Evolutionary conservation across 2,797 vertebrate species (phyloP).

Genomic region (Centroberyx gerrardi): DNA sequence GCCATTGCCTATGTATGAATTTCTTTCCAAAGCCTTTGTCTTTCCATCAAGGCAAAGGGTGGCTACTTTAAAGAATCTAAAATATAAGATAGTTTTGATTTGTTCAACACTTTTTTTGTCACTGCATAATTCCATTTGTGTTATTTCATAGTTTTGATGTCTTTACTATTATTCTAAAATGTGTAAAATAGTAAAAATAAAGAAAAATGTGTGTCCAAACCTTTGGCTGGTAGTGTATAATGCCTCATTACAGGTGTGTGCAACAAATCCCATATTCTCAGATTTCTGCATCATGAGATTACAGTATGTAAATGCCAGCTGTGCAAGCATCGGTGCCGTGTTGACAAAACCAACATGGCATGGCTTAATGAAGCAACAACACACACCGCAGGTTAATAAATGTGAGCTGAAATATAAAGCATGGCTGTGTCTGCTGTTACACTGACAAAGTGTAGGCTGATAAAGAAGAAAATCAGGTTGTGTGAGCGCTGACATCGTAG

Average conservation of each 20-base stretch:
- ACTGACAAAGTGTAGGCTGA: neutral
- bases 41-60: too few species aligned
- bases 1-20: too few species aligned
- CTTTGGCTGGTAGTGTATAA: too few species aligned
- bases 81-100: too few species aligned
- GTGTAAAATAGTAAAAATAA: too few species aligned
- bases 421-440: neutral
- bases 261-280: neutral
- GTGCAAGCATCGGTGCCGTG: neutral
- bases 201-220: too few species aligned
- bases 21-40: too few species aligned
- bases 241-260: neutral
- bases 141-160: too few species aligned
- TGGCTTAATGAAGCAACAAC: neutral
- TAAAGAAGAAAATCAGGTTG: constrained; percentile 34
- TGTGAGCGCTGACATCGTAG: neutral
- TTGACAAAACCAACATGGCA: neutral
- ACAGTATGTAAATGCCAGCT: constrained; percentile 12
- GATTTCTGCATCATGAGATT: neutral
- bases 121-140: too few species aligned
- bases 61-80: too few species aligned
- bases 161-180: too few species aligned
- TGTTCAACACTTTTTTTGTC: too few species aligned
- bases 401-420: neutral
- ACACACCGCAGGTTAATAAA: neutral